Evolutionary conservation across 2,797 vertebrate genomes (phyloP).

Genomic region (Hephaestus fuliginosus): DNA sequence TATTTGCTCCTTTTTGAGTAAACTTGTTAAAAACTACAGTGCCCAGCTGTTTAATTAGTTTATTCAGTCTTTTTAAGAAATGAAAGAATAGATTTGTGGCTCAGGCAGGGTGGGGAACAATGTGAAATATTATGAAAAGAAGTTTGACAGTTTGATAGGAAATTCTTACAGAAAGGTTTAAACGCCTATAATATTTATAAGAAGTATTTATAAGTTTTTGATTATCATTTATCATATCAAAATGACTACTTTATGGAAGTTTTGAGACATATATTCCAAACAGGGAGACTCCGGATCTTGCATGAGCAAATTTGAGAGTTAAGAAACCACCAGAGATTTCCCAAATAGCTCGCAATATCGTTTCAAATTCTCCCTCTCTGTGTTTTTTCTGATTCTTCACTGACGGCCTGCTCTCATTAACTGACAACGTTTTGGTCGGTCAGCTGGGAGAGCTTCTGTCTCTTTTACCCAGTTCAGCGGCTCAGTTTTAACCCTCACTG

Average conservation of each 20-base stretch:
- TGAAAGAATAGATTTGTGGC: neutral
- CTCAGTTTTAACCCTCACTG: no score
- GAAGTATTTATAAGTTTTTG: no score
- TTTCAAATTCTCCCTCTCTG: neutral
- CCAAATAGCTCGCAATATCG: no score
- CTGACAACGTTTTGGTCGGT: no score
- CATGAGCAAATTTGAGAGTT: neutral
- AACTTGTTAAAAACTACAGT: neutral
- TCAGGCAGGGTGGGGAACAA: neutral
- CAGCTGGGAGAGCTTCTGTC: neutral
- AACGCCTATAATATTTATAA: neutral
- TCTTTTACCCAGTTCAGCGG: neutral
- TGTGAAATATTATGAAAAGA: neutral
- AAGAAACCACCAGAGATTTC: neutral
- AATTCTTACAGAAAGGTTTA: neutral
- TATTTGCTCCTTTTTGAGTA: neutral
- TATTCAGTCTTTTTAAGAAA: neutral
- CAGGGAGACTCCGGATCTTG: neutral
- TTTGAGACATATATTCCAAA: neutral
- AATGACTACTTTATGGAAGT: neutral
- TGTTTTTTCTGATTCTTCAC: neutral
- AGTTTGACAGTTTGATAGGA: no score
- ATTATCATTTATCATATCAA: no score
- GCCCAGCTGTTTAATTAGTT: neutral
- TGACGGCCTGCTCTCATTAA: neutral